Conservation (phyloP, 2,797 vertebrate genomes). For the Loriculus beryllinus region DNA sequence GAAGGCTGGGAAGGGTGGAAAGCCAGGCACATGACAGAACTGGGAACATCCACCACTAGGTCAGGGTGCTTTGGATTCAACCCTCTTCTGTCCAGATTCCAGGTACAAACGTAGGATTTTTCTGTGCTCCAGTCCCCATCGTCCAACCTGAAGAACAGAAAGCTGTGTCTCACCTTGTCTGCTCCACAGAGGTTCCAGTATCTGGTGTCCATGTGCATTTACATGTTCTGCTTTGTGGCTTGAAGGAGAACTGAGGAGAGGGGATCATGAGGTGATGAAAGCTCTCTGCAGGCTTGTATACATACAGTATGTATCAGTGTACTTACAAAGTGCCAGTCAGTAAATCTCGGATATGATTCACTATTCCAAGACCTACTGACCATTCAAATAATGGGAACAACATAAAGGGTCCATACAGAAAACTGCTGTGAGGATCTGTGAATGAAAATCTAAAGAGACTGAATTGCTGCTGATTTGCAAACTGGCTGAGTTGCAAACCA, state of each 20-base stretch:
- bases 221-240: background rate
- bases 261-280: background rate
- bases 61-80: slow-evolving; percentile 81
- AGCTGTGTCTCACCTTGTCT: background rate
- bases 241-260: background rate
- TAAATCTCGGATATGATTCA: background rate
- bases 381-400: background rate
- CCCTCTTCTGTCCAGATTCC: slow-evolving; percentile 88
- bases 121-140: slow-evolving; percentile 89
- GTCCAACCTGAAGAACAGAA: slow-evolving; percentile 71
- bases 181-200: background rate
- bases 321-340: background rate
- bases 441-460: background rate
- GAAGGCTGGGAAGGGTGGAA: slow-evolving; percentile 88
- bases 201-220: background rate
- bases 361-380: background rate
- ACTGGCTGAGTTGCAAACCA: background rate
- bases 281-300: background rate
- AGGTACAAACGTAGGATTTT: slow-evolving; percentile 85
- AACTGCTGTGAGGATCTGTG: background rate
- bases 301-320: background rate
- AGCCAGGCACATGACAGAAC: slow-evolving; percentile 83
- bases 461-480: background rate
- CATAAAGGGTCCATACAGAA: background rate
- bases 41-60: slow-evolving; percentile 80